A percentile compares a stretch with the other conserved stretches of the same genome.
These are phyloP conservation scores for Astyanax mexicanus DNA, from an alignment of 2,797 vertebrate species.

Conservation along the genomic window DNA sequence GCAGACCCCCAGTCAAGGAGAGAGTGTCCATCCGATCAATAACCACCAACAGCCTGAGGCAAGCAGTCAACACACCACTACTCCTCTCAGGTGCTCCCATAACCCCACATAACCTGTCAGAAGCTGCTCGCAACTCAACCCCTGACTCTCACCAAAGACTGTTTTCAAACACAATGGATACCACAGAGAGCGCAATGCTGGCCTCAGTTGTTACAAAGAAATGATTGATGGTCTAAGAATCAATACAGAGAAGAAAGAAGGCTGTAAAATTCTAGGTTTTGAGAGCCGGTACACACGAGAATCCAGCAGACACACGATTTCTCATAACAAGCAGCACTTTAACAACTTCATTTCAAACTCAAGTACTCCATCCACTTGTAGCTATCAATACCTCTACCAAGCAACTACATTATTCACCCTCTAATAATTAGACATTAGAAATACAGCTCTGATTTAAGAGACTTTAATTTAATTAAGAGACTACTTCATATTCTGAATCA, in stretches of 20 bases:
- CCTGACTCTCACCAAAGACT: not conserved
- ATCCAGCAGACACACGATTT: not conserved
- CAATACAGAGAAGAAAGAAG: not conserved
- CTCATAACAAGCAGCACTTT: not conserved
- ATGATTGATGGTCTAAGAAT: not conserved
- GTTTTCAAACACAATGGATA: not conserved
- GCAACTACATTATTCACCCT: no score
- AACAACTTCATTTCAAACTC: not conserved
- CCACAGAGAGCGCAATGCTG: not conserved
- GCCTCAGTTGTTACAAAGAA: not conserved
- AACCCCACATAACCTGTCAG: not conserved
- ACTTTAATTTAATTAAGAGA: no score
- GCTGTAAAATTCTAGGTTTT: not conserved
- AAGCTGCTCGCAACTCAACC: not conserved
- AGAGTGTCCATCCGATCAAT: slow-evolving; percentile 70
- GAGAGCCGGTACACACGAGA: not conserved
- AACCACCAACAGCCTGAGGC: slow-evolving; percentile 55
- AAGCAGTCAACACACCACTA: not conserved
- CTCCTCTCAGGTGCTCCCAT: not conserved
- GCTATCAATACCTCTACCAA: no score
- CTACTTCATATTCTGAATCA: no score
- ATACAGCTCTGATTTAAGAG: no score
- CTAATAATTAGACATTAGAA: no score
- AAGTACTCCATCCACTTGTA: not conserved
- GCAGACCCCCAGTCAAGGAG: slow-evolving; percentile 66